Conservation (phyloP, 2,113 vertebrate genomes). For the Trematocara marginatum region DNA sequence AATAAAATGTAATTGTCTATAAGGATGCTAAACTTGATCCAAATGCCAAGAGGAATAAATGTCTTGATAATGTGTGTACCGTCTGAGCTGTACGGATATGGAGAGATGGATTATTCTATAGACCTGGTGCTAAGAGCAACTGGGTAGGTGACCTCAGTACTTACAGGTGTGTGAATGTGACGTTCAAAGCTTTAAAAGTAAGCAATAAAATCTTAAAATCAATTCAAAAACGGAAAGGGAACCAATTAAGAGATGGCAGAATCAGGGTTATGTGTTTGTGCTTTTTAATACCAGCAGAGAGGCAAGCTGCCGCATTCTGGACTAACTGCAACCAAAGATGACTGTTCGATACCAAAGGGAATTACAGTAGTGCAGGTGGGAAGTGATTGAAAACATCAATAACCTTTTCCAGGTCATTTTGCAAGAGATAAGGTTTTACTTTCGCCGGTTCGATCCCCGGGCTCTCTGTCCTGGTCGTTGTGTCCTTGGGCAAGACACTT, state of each 20-base stretch:
- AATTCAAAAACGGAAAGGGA: rapidly evolving
- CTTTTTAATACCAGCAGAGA: background rate
- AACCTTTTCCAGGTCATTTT: background rate
- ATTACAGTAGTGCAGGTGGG: background rate
- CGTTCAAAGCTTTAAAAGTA: rapidly evolving
- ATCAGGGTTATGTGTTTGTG: background rate
- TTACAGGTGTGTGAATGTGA: background rate
- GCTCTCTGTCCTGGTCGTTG: no score
- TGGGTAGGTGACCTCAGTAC: background rate
- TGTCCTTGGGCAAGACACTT: no score
- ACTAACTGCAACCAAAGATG: background rate
- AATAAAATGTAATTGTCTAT: background rate
- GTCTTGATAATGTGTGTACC: background rate
- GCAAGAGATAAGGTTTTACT: background rate
- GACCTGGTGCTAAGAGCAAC: background rate
- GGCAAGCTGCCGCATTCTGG: background rate
- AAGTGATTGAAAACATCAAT: background rate
- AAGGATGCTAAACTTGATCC: background rate
- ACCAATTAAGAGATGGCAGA: background rate
- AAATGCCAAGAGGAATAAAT: background rate
- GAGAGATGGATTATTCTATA: background rate
- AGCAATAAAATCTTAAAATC: background rate
- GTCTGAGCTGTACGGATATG: background rate
- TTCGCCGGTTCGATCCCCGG: no score
- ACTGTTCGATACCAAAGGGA: background rate